These are phyloP conservation scores for Gymnoscopelus microlampas DNA, from an alignment of 2,797 vertebrate genomes.

Conservation along the genomic window DNA sequence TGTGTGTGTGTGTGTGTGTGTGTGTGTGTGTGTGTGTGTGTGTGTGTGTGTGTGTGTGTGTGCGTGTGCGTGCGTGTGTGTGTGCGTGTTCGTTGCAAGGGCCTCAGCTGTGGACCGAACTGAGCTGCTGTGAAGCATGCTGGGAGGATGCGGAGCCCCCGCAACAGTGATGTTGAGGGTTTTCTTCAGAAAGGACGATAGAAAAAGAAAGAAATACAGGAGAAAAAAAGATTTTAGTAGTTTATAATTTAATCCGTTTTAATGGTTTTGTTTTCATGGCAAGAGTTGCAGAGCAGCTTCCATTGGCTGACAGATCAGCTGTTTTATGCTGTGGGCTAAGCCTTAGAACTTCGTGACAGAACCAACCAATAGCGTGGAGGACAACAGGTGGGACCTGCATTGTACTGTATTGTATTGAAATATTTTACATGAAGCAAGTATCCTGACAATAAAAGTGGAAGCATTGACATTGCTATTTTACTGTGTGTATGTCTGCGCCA, in stretches of 20 bases:
- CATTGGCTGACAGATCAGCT: constrained; percentile 81
- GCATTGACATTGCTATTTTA: constrained; percentile 74
- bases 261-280: constrained; percentile 80
- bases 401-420: constrained; percentile 99
- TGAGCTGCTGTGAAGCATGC: constrained; percentile 79
- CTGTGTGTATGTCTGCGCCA: constrained; percentile 6
- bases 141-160: constrained; percentile 69
- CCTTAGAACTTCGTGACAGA: constrained; percentile 89
- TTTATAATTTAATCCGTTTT: constrained; percentile 84
- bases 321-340: constrained; percentile 87
- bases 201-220: constrained; percentile 74
- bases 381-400: constrained; percentile 92
- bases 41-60: constrained; percentile 10
- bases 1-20: constrained; percentile 32
- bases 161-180: constrained; percentile 62
- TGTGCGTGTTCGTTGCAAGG: constrained; percentile 44
- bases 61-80: constrained; percentile 42
- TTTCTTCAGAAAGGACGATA: constrained; percentile 71
- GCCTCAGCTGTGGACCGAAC: constrained; percentile 73
- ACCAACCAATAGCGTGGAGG: constrained; percentile 77
- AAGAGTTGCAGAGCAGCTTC: constrained; percentile 76
- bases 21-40: constrained; percentile 38
- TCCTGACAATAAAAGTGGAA: constrained; percentile 96
- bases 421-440: constrained; percentile 99
- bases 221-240: constrained; percentile 81